Percentiles rank a stretch among this genome's conserved stretches.
phyloP scores from a whole-genome alignment of 1,140 invertebrate species.

The Ephestia elutella region DNA sequence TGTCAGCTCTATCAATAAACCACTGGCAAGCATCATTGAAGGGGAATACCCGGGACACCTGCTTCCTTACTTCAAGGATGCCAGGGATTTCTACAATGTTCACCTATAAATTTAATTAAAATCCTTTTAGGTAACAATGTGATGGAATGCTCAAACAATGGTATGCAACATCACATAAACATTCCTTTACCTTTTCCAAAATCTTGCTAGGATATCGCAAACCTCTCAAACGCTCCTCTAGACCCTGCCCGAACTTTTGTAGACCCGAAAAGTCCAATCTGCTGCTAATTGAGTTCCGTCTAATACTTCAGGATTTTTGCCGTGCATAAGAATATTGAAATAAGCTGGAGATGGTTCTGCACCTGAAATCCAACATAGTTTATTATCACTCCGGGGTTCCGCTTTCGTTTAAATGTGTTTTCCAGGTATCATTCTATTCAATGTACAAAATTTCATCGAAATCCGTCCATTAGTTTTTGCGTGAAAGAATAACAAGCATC shows the following conservation, averaged over 20 bases:
- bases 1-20: constrained; percentile 95
- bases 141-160: no score
- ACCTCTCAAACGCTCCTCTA: constrained; percentile 91
- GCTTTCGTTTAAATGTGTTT: no score
- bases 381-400: constrained; percentile 11
- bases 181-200: constrained; percentile 85
- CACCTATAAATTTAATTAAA: constrained; percentile 77
- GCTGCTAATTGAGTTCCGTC: constrained; percentile 94
- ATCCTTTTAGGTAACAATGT: neutral
- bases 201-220: constrained; percentile 87
- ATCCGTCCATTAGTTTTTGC: no score
- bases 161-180: neutral
- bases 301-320: constrained; percentile 86
- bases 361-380: constrained; percentile 74
- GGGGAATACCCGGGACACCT: constrained; percentile 93
- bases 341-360: constrained; percentile 94
- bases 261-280: constrained; percentile 93
- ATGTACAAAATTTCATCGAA: no score
- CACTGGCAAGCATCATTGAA: constrained; percentile 97
- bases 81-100: constrained; percentile 98
- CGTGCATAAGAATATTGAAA: constrained; percentile 94
- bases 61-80: constrained; percentile 94
- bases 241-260: constrained; percentile 95
- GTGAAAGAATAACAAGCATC: no score
- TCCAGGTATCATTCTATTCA: no score